Evolutionary conservation across 2,888 invertebrate species (phyloP), one percentile per base, ranked within the genome.

Genomic region (Rhagophthalmus giganteus): DNA sequence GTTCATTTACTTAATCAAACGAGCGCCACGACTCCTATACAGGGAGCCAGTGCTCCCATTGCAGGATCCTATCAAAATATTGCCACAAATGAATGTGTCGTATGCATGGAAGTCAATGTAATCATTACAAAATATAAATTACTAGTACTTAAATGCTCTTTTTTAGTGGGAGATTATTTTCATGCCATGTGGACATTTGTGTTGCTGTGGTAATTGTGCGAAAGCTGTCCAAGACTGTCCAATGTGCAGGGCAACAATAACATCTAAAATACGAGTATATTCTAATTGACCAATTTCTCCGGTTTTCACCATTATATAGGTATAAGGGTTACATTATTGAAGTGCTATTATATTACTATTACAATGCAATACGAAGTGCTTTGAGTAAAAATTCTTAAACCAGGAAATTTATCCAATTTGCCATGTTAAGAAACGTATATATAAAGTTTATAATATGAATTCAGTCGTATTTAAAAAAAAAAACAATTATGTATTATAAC

Each of bases 111-210:
- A 73, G 75, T 77, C 59, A 73, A 77, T 75, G 87, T 86, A 76
- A 79, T 78, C 40, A 20, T 32, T 26, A 10, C 15, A n/a, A 12
- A 33, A 13, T 44, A 34, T 45, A 49, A 40, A 7, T 27, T 30
- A 9, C 25, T 7, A 15, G 7, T 42, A 35, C 15, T 55, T 34
- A 32, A 28, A 16, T 13, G 12, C 39, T 35, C 46, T 60, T 61
- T 55, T 44, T 79, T 77, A 87, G 87, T 85, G 85, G 61, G 83
- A 85, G 71, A 80, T 90, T 39, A 86, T 92, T 65, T 91, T 90
- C 78, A 81, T 92, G 62, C 89, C 90, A 44, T 93, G 93, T 71
- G 93, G 93, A 45, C 93, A 94, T 73, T 82, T 91, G 68, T 93
- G 92, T 69, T 87, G 87, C 69, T 94, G 93, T 73, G 73, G 79